A percentile compares a stretch with the other conserved stretches of the same genome.
These are phyloP conservation scores for Macrochelys suwanniensis DNA, from an alignment of 2,797 vertebrate species.

Conservation along the genomic window DNA sequence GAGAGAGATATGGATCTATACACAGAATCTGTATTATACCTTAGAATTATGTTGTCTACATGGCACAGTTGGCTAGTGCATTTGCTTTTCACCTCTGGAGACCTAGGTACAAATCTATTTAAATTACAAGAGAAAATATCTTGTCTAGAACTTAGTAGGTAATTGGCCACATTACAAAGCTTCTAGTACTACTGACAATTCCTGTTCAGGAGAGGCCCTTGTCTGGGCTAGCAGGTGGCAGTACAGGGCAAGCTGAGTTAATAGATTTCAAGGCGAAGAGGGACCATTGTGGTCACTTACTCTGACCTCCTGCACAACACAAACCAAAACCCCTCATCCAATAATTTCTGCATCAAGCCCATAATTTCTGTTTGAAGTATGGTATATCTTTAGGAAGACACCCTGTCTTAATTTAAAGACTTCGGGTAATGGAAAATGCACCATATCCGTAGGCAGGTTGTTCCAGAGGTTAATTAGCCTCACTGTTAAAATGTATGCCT, in stretches of 20 bases:
- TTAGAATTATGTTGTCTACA: not conserved
- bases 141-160: not conserved
- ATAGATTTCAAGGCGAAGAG: not conserved
- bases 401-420: not conserved
- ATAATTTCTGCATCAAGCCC: not conserved
- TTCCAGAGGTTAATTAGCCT: not conserved
- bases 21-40: not conserved
- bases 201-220: not conserved
- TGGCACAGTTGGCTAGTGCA: not conserved
- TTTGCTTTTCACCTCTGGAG: not conserved
- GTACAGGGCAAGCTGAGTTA: not conserved
- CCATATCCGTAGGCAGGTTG: not conserved
- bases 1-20: not conserved
- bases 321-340: not conserved
- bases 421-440: not conserved
- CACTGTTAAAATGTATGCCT: accelerated
- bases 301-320: not conserved
- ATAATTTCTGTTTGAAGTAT: not conserved
- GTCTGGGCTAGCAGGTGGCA: not conserved
- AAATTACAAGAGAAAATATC: not conserved
- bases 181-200: not conserved
- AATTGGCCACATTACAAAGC: not conserved
- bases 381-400: accelerated
- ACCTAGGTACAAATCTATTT: not conserved
- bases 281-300: not conserved